These are phyloP conservation scores for Phalloptychus januarius DNA, from an alignment of 2,797 vertebrate species.

Conservation along the genomic window DNA sequence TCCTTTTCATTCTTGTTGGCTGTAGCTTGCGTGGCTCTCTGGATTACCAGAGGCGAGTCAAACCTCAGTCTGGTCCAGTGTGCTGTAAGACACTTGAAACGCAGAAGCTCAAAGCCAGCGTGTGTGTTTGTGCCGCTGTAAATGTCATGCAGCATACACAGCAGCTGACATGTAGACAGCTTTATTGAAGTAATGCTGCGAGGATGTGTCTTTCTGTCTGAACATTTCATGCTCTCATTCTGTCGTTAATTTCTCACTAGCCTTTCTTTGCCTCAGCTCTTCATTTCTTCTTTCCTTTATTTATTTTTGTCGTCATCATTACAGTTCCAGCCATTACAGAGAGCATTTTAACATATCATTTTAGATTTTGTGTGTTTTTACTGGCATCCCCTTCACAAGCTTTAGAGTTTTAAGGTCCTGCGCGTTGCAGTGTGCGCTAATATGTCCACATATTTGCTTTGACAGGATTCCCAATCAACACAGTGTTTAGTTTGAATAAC, in stretches of 20 bases:
- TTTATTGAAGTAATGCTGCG: constrained; percentile 46
- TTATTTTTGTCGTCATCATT: neutral
- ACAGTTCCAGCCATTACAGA: neutral
- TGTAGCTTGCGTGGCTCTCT: constrained; percentile 49
- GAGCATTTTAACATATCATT: neutral
- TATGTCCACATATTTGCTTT: neutral
- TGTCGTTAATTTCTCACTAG: constrained; percentile 2
- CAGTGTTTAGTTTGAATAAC: neutral
- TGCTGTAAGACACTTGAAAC: constrained; percentile 56
- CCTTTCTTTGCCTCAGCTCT: neutral
- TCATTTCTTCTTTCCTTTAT: neutral
- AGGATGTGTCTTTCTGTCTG: constrained; percentile 16
- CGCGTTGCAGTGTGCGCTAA: neutral
- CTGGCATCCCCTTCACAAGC: too few species aligned
- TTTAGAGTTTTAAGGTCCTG: neutral
- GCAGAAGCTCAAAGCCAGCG: neutral
- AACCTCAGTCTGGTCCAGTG: constrained; percentile 37
- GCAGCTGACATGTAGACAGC: constrained; percentile 49
- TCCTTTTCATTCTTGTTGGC: constrained; percentile 57
- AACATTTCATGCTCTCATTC: constrained; percentile 3
- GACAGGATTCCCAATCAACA: neutral
- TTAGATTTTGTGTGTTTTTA: neutral
- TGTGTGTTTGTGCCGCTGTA: constrained; percentile 27
- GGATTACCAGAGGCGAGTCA: constrained; percentile 61
- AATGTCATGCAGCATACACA: constrained; percentile 40